phyloP scores from a whole-genome alignment of 2,113 vertebrate species.

The Anolis sagrei region DNA sequence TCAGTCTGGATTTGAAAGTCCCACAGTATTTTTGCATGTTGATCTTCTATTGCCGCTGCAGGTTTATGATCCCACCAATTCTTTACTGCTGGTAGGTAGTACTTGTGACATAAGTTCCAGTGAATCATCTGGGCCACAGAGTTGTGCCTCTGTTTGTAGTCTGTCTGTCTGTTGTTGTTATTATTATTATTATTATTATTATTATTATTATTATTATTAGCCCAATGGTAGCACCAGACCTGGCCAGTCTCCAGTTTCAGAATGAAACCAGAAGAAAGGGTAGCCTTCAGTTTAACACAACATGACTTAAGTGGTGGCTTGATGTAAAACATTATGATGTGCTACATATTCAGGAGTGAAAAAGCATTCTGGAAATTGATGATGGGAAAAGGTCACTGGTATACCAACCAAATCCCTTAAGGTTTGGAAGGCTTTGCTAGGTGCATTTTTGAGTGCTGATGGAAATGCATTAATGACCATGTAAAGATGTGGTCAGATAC shows the following conservation, averaged over 20 bases:
- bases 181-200: too few relatives aligned
- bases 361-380: constrained; percentile 59
- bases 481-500: constrained; percentile 72
- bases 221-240: not conserved
- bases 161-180: too few relatives aligned
- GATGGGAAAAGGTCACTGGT: constrained; percentile 67
- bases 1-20: too few relatives aligned
- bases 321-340: constrained; percentile 53
- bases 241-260: not conserved
- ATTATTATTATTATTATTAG: too few relatives aligned
- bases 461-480: constrained; percentile 72
- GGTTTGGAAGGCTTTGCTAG: constrained; percentile 49
- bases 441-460: constrained; percentile 59
- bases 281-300: constrained; percentile 52
- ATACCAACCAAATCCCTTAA: constrained; percentile 70
- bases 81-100: too few relatives aligned
- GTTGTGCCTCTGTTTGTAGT: too few relatives aligned
- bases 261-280: not conserved
- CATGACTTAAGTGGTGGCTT: constrained; percentile 62
- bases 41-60: too few relatives aligned
- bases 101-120: too few relatives aligned
- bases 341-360: constrained; percentile 55
- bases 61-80: too few relatives aligned
- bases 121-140: too few relatives aligned
- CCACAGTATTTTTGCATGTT: too few relatives aligned